Conservation (phyloP, 2,888 invertebrate genomes). For the Chirona hameri region DNA sequence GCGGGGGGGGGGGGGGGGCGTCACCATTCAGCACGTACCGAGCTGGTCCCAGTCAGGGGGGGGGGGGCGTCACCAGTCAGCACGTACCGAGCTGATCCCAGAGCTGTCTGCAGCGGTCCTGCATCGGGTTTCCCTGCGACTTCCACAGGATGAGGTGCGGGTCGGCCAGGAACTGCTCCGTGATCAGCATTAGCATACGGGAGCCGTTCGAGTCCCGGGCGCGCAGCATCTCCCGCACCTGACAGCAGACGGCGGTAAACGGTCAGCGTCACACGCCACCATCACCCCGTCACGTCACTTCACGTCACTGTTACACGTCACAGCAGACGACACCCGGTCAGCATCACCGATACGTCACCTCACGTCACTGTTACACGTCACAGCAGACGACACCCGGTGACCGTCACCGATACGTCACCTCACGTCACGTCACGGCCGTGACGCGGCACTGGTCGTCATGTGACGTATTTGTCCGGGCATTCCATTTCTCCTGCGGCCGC, state of each 20-base stretch:
- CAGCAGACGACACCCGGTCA: not conserved
- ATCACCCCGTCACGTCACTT: not conserved
- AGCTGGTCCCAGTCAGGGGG: constrained; percentile 67
- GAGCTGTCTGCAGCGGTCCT: constrained; percentile 76
- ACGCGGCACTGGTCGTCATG: no score
- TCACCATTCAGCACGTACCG: constrained; percentile 48
- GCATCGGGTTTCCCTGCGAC: constrained; percentile 78
- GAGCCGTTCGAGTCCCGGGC: constrained; percentile 82
- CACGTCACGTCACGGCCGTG: no score
- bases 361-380: no score
- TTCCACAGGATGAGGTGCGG: constrained; percentile 74
- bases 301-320: not conserved
- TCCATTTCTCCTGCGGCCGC: no score
- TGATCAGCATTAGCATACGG: constrained; percentile 77
- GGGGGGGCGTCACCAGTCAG: not conserved
- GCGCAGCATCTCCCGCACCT: constrained; percentile 80
- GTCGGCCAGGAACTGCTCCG: constrained; percentile 81
- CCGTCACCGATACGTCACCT: no score
- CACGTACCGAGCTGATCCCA: constrained; percentile 73
- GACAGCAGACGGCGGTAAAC: constrained; percentile 32
- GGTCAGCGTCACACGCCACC: not conserved
- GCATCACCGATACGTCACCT: no score
- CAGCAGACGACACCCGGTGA: no score
- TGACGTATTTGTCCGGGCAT: no score
- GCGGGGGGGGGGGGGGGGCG: not conserved